Evolutionary conservation across 1,140 invertebrate species (phyloP), one percentile per base, ranked within the genome.

Genomic region (Zaprionus vittiger): DNA sequence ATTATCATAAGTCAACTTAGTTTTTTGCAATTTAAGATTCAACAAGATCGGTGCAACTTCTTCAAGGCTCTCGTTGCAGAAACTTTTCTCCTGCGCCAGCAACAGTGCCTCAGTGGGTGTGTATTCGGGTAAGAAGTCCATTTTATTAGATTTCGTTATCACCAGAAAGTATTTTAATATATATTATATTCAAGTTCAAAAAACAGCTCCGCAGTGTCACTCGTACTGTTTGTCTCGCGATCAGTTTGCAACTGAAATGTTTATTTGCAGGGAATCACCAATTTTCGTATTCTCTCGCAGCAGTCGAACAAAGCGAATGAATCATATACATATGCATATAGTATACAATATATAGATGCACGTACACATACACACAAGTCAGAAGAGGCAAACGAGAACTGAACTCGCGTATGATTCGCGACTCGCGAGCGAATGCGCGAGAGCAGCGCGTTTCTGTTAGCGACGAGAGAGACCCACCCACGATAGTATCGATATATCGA

Each of bases 21-120:
- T 37, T 1, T 28, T 61, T 6, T 4, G 0, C 24, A 84, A n/a
- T 22, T 80, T 90, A 5, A 59, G 26, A 28, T 34, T 24, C 3
- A 15, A 7, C 12, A 90, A 79, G 4, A 41, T 34, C 0, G 17
- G 22, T 41, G 67, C 70, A 0, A 26, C 22, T 5, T 24, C 15
- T 3, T 0, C 20, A 24, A 89, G 64, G 44, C 56, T 73, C 5
- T 49, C 26, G 5, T 55, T 31, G 5, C 37, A 56, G 31, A 91
- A 91, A 5, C 76, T 49, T 6, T 59, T 12, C 2, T 47, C 2
- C 2, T 77, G n/a, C 0, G 85, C 81, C 1, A 49, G 0, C 0
- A 81, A 26, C 66, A 87, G 75, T 17, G 63, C 24, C 6, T 54
- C 0, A 52, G 37, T 81, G 2, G 81, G 91, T 14, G 26, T 52